Percentiles rank a stretch among this genome's conserved stretches.
phyloP scores from a whole-genome alignment of 2,888 invertebrate species.

The Acrobeloides nanus region DNA sequence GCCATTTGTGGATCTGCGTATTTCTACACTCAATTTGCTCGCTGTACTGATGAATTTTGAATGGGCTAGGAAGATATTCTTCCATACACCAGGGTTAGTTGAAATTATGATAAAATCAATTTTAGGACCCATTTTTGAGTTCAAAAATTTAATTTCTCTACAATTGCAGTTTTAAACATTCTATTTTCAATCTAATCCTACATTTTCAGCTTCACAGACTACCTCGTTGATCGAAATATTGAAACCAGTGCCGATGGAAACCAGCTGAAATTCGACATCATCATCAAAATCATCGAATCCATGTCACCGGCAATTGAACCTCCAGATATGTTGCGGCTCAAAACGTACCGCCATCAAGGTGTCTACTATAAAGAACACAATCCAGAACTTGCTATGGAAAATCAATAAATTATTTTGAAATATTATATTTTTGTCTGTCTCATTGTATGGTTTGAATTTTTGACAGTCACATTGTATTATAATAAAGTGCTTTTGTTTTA shows the following conservation, averaged over 20 bases:
- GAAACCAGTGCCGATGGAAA: neutral
- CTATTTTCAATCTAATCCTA: no score
- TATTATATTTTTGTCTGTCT: no score
- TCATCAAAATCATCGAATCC: neutral
- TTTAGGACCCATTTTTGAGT: no score
- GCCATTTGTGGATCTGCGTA: conserved; percentile 13
- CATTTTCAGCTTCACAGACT: neutral
- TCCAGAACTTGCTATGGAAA: neutral
- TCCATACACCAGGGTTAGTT: neutral
- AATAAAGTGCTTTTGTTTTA: no score
- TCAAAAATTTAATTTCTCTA: no score
- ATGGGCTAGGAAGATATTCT: neutral
- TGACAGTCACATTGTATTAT: no score
- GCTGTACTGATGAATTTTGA: conserved; percentile 5
- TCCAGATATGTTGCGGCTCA: neutral
- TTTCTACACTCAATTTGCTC: conserved; percentile 10
- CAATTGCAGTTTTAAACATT: no score
- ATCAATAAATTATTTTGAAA: no score
- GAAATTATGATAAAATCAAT: no score
- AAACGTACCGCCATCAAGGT: neutral
- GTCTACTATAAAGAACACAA: neutral
- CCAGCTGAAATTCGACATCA: neutral
- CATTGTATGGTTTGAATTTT: no score
- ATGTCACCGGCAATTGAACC: neutral
- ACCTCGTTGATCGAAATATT: neutral